Percentiles rank a stretch among this genome's conserved stretches.
These are phyloP conservation scores for Zaprionus camerounensis DNA, from an alignment of 1,140 invertebrate species.

Conservation along the genomic window DNA sequence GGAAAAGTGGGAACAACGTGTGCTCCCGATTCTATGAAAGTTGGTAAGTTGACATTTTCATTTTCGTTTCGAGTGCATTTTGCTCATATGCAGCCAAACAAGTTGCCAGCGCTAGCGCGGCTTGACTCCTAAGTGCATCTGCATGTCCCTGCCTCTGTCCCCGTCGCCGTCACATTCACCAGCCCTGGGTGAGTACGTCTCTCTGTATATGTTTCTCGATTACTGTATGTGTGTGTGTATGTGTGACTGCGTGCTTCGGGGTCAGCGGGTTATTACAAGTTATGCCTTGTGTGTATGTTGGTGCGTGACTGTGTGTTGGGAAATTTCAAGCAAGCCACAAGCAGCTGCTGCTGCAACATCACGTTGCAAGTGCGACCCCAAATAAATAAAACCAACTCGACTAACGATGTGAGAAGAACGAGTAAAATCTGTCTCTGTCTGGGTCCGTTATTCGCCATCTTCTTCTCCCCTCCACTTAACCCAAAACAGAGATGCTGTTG, in stretches of 20 bases:
- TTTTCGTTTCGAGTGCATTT: constrained; percentile 63
- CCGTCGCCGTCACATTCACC: not conserved
- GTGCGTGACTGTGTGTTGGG: not conserved
- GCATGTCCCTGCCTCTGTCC: constrained; percentile 10
- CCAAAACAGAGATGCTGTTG: constrained; percentile 1
- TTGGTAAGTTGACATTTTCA: constrained; percentile 72
- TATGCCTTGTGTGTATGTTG: constrained; percentile 49
- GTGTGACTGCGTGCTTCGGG: constrained; percentile 39
- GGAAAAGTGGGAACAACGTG: constrained; percentile 12
- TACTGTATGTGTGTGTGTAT: constrained; percentile 16
- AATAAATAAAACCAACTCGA: constrained; percentile 25
- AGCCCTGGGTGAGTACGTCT: not conserved
- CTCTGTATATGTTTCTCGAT: not conserved
- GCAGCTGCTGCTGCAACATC: constrained; percentile 16
- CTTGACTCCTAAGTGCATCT: constrained; percentile 41
- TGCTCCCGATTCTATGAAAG: constrained; percentile 40
- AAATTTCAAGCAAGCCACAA: constrained; percentile 17
- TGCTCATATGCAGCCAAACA: constrained; percentile 21
- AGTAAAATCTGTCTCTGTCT: constrained; percentile 9
- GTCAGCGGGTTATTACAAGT: constrained; percentile 74
- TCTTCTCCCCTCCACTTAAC: not conserved
- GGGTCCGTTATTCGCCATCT: not conserved
- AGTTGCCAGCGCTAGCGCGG: constrained; percentile 41
- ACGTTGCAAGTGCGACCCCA: constrained; percentile 27
- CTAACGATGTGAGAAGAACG: constrained; percentile 23